A percentile compares a stretch with the other conserved stretches of the same genome.
Conservation (phyloP, 1,140 invertebrate genomes). For the Portunus trituberculatus region DNA sequence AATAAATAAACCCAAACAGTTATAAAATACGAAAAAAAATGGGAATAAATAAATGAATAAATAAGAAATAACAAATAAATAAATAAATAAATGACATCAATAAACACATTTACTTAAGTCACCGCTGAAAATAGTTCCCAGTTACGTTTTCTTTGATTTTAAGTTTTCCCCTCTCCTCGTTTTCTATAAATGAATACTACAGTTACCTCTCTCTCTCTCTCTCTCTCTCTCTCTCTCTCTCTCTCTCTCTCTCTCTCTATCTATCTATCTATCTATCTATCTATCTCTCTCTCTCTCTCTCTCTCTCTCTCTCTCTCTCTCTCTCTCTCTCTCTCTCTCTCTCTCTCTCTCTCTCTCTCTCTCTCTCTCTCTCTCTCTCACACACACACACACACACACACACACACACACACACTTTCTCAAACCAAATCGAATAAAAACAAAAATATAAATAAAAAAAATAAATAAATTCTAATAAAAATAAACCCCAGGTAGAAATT, state of each 20-base stretch:
- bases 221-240: neutral
- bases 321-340: neutral
- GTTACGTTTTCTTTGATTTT: too few relatives aligned
- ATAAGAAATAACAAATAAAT: slow-evolving; percentile 1
- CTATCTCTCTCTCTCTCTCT: neutral
- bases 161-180: too few relatives aligned
- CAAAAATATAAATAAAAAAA: too few relatives aligned
- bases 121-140: too few relatives aligned
- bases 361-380: neutral
- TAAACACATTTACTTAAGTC: neutral
- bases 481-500: too few relatives aligned
- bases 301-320: neutral
- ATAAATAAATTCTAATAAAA: too few relatives aligned
- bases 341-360: neutral
- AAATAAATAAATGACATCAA: neutral
- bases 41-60: slow-evolving; percentile 25
- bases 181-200: too few relatives aligned
- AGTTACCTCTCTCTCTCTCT: too few relatives aligned
- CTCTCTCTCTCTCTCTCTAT: neutral
- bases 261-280: too few relatives aligned
- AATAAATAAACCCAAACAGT: slow-evolving; percentile 32
- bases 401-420: too few relatives aligned
- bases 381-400: too few relatives aligned
- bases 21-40: neutral
- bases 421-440: too few relatives aligned